Percentiles rank a stretch among this genome's conserved stretches.
Conservation (phyloP, 1,140 invertebrate genomes). For the Rhagoletis zephyria region DNA sequence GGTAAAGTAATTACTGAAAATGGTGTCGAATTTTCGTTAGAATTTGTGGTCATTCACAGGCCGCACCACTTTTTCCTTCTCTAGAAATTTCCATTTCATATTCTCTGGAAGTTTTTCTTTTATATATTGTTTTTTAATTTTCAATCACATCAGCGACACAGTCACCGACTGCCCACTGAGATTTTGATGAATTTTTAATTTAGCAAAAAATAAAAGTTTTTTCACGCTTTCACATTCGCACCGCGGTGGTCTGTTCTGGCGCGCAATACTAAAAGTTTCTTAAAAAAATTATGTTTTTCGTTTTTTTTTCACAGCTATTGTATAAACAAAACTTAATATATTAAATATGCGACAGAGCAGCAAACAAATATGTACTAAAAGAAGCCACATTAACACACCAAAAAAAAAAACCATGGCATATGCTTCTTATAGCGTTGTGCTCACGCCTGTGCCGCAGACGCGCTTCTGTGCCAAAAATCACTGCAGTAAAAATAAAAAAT, state of each 20-base stretch:
- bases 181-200: constrained; percentile 35
- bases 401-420: neutral
- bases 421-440: too few relatives aligned
- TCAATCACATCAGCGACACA: constrained; percentile 11
- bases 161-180: neutral
- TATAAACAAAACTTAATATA: neutral
- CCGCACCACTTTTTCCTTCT: too few relatives aligned
- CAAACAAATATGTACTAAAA: neutral
- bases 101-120: neutral
- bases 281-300: neutral
- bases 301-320: neutral
- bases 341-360: neutral
- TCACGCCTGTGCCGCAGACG: too few relatives aligned
- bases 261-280: neutral
- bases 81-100: too few relatives aligned
- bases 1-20: too few relatives aligned
- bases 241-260: neutral
- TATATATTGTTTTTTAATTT: neutral
- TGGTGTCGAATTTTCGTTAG: too few relatives aligned
- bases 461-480: too few relatives aligned
- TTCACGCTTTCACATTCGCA: neutral
- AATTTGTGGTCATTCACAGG: too few relatives aligned
- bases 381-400: neutral
- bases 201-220: neutral
- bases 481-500: neutral